These are phyloP conservation scores for Stramonita haemastoma DNA, from an alignment of 2,888 invertebrate genomes.

Conservation along the genomic window DNA sequence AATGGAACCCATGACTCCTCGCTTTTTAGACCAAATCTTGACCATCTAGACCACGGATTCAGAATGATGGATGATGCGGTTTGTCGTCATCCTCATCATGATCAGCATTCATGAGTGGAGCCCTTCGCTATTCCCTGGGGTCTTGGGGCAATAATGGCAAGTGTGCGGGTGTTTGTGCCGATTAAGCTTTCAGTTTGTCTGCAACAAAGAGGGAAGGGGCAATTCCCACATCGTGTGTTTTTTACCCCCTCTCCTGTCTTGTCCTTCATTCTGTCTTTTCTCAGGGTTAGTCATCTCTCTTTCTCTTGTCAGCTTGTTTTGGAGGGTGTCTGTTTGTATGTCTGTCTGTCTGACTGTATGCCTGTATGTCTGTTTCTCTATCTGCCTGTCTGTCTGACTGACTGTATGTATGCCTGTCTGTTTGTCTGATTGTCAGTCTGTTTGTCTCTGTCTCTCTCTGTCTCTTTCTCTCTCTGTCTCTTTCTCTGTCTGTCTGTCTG, in stretches of 20 bases:
- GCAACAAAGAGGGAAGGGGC: neutral
- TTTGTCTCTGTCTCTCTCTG: neutral
- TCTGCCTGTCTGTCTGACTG: constrained; percentile 9
- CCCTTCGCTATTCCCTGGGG: too few species aligned
- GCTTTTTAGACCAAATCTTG: too few species aligned
- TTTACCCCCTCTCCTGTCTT: neutral
- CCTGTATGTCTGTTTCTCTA: constrained; percentile 1
- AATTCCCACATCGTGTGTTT: neutral
- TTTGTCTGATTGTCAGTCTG: neutral
- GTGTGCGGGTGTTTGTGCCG: neutral
- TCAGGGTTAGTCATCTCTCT: neutral
- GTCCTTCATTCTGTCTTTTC: neutral
- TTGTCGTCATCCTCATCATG: too few species aligned
- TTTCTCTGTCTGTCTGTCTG: neutral
- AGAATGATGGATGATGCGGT: too few species aligned
- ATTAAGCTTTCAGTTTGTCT: neutral
- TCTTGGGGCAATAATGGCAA: neutral
- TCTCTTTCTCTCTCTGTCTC: neutral
- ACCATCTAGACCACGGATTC: too few species aligned
- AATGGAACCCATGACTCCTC: too few species aligned
- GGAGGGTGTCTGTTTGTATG: neutral
- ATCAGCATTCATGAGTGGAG: too few species aligned
- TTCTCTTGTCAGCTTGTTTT: neutral
- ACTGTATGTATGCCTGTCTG: neutral
- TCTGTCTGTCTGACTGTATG: constrained; percentile 2